phyloP scores from a whole-genome alignment of 2,888 invertebrate genomes.

The Trissolcus japonicus region DNA sequence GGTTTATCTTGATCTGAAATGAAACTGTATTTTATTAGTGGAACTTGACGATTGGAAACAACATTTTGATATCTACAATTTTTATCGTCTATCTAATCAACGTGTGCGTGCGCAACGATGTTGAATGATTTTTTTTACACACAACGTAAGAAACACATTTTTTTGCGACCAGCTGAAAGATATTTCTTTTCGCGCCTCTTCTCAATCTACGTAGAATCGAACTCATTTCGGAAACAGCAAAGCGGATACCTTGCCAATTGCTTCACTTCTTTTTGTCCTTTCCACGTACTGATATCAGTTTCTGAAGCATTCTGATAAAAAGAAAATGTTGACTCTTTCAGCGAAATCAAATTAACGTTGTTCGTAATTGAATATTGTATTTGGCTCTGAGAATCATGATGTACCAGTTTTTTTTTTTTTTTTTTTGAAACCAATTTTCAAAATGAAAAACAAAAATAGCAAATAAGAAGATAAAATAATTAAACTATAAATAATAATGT shows the following conservation, averaged over 20 bases:
- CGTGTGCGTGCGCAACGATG: too few relatives aligned
- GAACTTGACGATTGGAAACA: too few relatives aligned
- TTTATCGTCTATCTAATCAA: too few relatives aligned
- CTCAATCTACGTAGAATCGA: neutral
- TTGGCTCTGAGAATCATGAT: neutral
- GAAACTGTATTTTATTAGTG: too few relatives aligned
- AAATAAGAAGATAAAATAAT: neutral
- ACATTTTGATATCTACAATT: too few relatives aligned
- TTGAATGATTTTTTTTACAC: too few relatives aligned
- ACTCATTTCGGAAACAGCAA: neutral
- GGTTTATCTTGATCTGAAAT: too few relatives aligned
- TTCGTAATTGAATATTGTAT: slow-evolving; percentile 13
- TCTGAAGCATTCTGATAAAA: slow-evolving; percentile 5
- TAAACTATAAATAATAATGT: neutral
- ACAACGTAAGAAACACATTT: too few relatives aligned
- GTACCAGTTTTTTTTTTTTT: neutral
- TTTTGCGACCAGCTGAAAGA: too few relatives aligned
- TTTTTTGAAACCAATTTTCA: too few relatives aligned
- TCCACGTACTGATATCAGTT: slow-evolving; percentile 2
- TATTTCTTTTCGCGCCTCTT: too few relatives aligned
- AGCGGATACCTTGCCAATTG: neutral
- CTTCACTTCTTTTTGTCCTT: neutral
- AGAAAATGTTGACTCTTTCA: slow-evolving; percentile 1
- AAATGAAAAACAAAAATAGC: neutral
- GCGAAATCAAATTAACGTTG: slow-evolving; percentile 2